Evolutionary conservation across 2,797 vertebrate genomes (phyloP), one percentile per base, ranked within the genome.

Genomic region (Glyptemys insculpta): DNA sequence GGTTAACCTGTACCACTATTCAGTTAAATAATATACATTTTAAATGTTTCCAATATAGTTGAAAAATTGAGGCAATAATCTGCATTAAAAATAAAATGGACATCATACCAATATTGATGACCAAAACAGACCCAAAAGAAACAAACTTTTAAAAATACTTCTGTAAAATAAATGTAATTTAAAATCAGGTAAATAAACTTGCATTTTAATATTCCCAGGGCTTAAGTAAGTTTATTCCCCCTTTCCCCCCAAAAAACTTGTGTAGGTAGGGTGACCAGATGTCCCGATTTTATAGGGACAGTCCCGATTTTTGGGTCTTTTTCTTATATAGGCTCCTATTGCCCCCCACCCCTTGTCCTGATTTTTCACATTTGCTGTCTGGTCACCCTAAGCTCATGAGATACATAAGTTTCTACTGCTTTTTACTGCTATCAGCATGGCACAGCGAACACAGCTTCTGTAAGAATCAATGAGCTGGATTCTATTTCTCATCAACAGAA

Each of bases 381-480:
- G 12, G 49, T 50, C 12, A 50, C 49, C 49, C 12, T 14, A 50
- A 50, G 8, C 65, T 68, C 65, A 68, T 37, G 65, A 68, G n/a
- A 37, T 68, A 62, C 57, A 34, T 31, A 14, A 80, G 10, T 27
- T 56, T 12, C 74, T 52, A 18, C 1, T 10, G 9, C 41, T 65
- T 93, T 41, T 65, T 62, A 14, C 16, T 57, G 12, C 31, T 23
- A 18, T 31, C 41, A 0, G 9, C 9, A 18, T n/a, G 12, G 2
- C 11, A 16, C 79, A 3, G 34, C 3, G 44, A 85, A 68, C 21
- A 23, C 18, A 37, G 53, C 1, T 0, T 53, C 0, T 0, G 21
- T 25, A 0, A 1, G 29, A 74, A 65, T 57, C 57, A 76, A 4
- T 15, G 85, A 18, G 9, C 29, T 0, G 2, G 19, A 37, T 74